Base-by-base conservation (phyloP, 1,140 invertebrate species). In the Eupristina koningsbergeri region DNA sequence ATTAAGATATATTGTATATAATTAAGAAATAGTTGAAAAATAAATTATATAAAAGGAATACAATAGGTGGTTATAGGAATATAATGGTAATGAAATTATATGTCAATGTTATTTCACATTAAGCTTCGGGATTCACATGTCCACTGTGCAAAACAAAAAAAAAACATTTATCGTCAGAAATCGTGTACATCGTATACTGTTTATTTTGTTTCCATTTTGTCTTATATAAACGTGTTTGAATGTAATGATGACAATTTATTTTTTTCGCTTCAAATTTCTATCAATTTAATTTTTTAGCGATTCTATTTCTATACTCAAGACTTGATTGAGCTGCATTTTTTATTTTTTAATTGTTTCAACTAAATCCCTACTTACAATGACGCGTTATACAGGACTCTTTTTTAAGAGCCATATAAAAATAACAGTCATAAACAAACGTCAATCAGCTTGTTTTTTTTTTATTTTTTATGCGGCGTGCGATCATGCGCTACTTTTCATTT, bases 101-200 rank as follows among this genome's bases (percentile, higher is more conserved):
- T 53, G 26, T 69, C 13, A 9, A 75, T 81, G 71, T 64, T 82
- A 82, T 82, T 84, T 79, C 76, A 79, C 80, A 80, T 76, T 84
- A 77, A 84, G 78, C 78, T 64, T 89, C 85, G 86, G 87, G 86
- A 90, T 88, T 90, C 88, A 90, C 88, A 90, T 89, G 88, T 90
- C 86, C 85, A 87, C 88, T 90, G 89, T 91, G 90, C 89, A 91
- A 91, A 91, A 91, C 81, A 89, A 90, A 88, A 90, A 45, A 87
- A 90, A 88, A 89, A 86, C 83, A 89, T 87, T 87, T 76, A 90
- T 89, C 85, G 87, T 91, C 88, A 86, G 86, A 90, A 88, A 86
- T 86, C 85, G 85, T 85, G 86, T 86, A 87, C 84, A 88, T 87
- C 80, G 81, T 87, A 85, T 85, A 84, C 88, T 80, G 58, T 85